These are phyloP conservation scores for Gonatopus flavifemur DNA, from an alignment of 1,140 invertebrate genomes.

Conservation along the genomic window DNA sequence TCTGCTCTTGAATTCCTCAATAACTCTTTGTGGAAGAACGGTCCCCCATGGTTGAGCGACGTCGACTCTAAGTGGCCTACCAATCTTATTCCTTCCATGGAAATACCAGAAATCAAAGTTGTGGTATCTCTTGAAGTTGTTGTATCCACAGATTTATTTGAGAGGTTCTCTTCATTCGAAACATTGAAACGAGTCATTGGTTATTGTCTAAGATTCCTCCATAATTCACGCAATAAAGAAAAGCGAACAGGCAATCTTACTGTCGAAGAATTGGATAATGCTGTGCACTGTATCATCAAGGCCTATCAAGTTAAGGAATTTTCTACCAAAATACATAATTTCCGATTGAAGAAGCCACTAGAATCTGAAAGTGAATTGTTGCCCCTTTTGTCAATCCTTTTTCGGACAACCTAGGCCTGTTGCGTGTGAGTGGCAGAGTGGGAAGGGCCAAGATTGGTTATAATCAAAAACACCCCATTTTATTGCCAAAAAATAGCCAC, in stretches of 20 bases:
- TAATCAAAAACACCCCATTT: too few relatives aligned
- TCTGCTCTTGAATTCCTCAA: neutral
- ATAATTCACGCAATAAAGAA: neutral
- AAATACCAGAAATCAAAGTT: neutral
- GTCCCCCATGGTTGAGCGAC: neutral
- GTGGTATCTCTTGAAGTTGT: neutral
- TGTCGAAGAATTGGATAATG: neutral
- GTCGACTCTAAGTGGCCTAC: neutral
- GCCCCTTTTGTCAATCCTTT: constrained; percentile 1
- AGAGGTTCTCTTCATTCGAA: neutral
- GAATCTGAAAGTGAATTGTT: neutral
- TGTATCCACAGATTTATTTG: too few relatives aligned
- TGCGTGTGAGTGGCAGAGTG: constrained; percentile 2
- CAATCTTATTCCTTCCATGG: neutral
- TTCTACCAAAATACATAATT: neutral
- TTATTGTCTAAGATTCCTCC: neutral
- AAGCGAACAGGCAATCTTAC: neutral
- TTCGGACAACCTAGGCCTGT: neutral
- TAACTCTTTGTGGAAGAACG: neutral
- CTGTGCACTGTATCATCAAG: neutral
- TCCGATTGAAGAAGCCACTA: neutral
- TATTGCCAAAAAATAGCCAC: too few relatives aligned
- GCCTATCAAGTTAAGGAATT: neutral
- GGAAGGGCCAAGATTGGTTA: neutral
- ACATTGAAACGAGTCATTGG: neutral